Evolutionary conservation across 2,888 invertebrate genomes (phyloP).

Genomic region (Cataglyphis altisquamis): DNA sequence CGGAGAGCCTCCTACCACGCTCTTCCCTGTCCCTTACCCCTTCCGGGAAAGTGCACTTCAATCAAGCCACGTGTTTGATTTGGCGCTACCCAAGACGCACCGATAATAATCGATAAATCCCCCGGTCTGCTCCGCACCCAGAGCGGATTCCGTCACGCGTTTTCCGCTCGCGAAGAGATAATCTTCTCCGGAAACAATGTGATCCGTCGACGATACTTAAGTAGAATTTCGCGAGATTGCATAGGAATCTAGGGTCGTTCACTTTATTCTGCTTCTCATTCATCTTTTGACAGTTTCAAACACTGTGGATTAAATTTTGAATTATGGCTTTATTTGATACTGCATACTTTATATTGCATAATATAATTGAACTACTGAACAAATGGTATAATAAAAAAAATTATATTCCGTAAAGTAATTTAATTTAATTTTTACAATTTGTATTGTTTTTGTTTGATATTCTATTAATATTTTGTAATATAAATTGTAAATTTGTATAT

Average conservation of each 20-base stretch:
- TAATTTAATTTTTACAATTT: not conserved
- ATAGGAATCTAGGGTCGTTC: not conserved
- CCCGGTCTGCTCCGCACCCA: conserved; percentile 22
- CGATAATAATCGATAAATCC: conserved; percentile 76
- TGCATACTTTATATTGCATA: not conserved
- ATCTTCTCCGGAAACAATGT: conserved; percentile 17
- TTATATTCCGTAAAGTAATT: not conserved
- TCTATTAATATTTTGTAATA: not conserved
- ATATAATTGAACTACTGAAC: not conserved
- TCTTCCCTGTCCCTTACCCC: conserved; percentile 70
- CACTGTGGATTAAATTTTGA: not conserved
- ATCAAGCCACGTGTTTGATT: conserved; percentile 78
- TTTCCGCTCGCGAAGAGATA: conserved; percentile 6
- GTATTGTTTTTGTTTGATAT: not conserved
- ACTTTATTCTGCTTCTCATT: not conserved
- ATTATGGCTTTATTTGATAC: not conserved
- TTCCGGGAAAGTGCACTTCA: conserved; percentile 75
- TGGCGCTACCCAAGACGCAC: conserved; percentile 75
- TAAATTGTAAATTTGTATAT: not conserved
- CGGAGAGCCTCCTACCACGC: conserved; percentile 71
- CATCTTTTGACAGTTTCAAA: not conserved
- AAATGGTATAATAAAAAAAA: not conserved
- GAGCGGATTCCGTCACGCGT: conserved; percentile 13
- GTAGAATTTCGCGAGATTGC: not conserved
- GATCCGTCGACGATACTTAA: not conserved